These are phyloP conservation scores for Ictidomys tridecemlineatus DNA, from an alignment of 2,113 vertebrate species.

Conservation along the genomic window DNA sequence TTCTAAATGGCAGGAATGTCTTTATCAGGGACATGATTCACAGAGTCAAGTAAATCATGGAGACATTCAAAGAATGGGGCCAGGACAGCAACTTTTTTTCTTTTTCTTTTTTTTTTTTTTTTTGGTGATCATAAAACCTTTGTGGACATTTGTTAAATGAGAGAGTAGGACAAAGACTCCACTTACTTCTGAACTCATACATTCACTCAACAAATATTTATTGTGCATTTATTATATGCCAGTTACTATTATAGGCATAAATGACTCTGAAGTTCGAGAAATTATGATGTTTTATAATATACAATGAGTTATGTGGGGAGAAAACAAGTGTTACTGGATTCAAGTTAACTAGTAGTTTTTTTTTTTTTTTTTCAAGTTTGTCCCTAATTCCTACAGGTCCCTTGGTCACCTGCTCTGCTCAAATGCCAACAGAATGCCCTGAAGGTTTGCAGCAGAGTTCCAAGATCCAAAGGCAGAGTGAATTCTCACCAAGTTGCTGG, in stretches of 20 bases:
- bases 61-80: not conserved
- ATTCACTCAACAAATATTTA: not conserved
- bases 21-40: fast-evolving
- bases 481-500: not conserved
- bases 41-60: too few species aligned
- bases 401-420: not conserved
- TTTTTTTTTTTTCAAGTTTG: not conserved
- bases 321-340: not conserved
- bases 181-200: not conserved
- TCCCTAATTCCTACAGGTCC: not conserved
- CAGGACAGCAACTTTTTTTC: not conserved
- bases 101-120: not conserved
- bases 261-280: not conserved
- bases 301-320: too few species aligned
- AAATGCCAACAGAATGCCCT: not conserved
- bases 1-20: not conserved
- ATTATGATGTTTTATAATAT: not conserved
- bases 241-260: fast-evolving
- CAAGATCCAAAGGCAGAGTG: not conserved
- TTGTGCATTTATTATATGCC: not conserved
- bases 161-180: not conserved
- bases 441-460: not conserved
- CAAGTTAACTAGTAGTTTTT: not conserved
- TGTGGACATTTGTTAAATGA: not conserved
- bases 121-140: fast-evolving